phyloP scores from a whole-genome alignment of 2,888 invertebrate species.

The Mesodorylaimus sp. region DNA sequence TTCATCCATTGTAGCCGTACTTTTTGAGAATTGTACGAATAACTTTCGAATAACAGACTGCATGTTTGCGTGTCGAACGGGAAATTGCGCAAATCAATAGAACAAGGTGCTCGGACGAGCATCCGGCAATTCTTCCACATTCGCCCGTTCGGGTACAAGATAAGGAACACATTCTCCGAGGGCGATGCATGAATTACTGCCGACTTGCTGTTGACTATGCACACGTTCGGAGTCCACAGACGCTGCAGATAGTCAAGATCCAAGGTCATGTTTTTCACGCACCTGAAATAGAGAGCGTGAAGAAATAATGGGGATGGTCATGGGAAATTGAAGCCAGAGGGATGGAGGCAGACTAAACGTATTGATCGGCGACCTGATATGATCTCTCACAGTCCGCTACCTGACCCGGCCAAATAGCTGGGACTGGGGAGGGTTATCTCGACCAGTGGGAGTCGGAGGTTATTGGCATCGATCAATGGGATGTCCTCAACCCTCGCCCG shows the following conservation, averaged over 20 bases:
- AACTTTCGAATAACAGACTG: constrained; percentile 9
- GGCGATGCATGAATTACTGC: constrained; percentile 9
- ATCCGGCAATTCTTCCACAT: constrained; percentile 9
- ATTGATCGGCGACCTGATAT: too few species aligned
- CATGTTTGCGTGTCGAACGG: constrained; percentile 12
- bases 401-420: too few species aligned
- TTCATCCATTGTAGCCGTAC: neutral
- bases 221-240: constrained; percentile 4
- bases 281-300: constrained; percentile 6
- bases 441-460: too few species aligned
- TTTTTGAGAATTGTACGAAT: constrained; percentile 9
- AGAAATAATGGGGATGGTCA: too few species aligned
- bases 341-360: too few species aligned
- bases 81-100: constrained; percentile 9
- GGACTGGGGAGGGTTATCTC: too few species aligned
- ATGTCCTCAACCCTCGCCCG: too few species aligned
- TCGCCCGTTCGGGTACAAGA: constrained; percentile 8
- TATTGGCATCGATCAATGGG: too few species aligned
- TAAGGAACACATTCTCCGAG: constrained; percentile 4
- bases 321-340: too few species aligned
- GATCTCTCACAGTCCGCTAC: too few species aligned
- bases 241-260: constrained; percentile 8
- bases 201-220: constrained; percentile 5
- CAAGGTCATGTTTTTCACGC: constrained; percentile 5
- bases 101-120: constrained; percentile 10